phyloP scores from a whole-genome alignment of 2,113 vertebrate species.

The rat (Rattus norvegicus) region GRCr8 NC_086020.1:74969501-74970000 shows the following conservation, averaged over 20 bases:
- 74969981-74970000: not conserved
- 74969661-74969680: not conserved
- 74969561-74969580: not conserved
- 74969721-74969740: constrained; percentile 32
- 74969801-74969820: constrained; percentile 51
- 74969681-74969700: constrained; percentile 4
- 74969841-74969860: not conserved
- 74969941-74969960: not conserved
- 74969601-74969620: constrained; percentile 47
- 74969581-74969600: constrained; percentile 26
- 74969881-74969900: not conserved
- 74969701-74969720: not conserved
- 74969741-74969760: constrained; percentile 56
- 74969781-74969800: not conserved
- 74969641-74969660: not conserved
- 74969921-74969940: not conserved
- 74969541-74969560: constrained; percentile 20
- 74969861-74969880: not conserved
- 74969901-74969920: not conserved
- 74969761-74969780: constrained; percentile 8
- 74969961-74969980: not conserved
- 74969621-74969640: not conserved
- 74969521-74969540: constrained; percentile 40
- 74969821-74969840: constrained; percentile 31
- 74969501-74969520: not conserved